phyloP scores from a whole-genome alignment of 2,888 invertebrate genomes.

The Teleiodes luculella region DNA sequence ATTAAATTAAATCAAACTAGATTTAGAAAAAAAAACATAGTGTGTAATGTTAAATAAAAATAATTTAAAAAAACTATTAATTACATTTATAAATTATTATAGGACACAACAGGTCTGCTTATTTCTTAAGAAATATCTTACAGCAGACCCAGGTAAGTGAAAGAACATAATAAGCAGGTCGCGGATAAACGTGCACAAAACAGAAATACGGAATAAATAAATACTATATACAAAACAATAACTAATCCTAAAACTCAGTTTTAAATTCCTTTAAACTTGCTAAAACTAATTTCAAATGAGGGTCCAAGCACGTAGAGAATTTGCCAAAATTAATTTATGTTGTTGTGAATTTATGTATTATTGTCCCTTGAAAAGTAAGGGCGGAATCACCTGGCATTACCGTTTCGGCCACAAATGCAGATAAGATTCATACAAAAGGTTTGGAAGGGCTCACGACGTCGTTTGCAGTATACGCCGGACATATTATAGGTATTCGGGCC shows the following conservation, averaged over 20 bases:
- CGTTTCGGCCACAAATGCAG: conserved; percentile 37
- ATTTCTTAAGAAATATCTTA: too few species aligned
- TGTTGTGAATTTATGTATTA: conserved; percentile 16
- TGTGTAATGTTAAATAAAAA: not conserved
- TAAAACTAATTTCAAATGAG: conserved; percentile 13
- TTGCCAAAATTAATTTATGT: conserved; percentile 15
- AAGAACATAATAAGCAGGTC: too few species aligned
- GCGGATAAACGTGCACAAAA: too few species aligned
- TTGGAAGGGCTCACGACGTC: conserved; percentile 35
- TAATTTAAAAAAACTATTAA: too few species aligned
- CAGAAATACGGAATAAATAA: too few species aligned
- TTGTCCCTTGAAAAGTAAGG: conserved; percentile 18
- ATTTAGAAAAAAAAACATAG: too few species aligned
- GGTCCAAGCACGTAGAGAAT: conserved; percentile 8
- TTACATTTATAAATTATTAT: too few species aligned
- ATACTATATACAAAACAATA: too few species aligned
- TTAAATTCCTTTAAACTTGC: not conserved
- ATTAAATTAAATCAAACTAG: too few species aligned
- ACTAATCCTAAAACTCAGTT: not conserved
- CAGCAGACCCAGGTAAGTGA: too few species aligned
- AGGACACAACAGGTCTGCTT: too few species aligned
- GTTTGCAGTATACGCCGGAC: conserved; percentile 27
- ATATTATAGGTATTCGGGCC: conserved; percentile 18
- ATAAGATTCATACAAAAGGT: conserved; percentile 41
- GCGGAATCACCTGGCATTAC: conserved; percentile 23